Evolutionary conservation across 2,113 vertebrate species (phyloP).

Genomic region (Triplophysa dalaica): DNA sequence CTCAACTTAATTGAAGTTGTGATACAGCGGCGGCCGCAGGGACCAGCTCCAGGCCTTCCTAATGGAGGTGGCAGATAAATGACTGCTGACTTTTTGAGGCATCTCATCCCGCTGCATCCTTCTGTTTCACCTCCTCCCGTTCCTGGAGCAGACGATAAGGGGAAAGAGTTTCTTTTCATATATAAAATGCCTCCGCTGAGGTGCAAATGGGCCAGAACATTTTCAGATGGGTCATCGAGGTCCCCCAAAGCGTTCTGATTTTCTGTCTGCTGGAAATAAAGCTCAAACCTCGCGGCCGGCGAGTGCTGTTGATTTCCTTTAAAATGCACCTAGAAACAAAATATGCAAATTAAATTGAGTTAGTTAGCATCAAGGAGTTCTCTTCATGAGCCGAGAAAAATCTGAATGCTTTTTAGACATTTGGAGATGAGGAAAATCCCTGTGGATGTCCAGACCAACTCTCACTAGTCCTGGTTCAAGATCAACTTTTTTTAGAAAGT

Average conservation of each 20-base stretch:
- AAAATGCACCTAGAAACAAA: not conserved
- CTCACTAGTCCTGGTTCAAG: no score
- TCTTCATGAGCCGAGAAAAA: no score
- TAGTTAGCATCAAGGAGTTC: no score
- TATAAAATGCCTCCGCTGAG: conserved; percentile 40
- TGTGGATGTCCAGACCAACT: no score
- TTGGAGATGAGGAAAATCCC: no score
- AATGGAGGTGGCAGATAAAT: conserved; percentile 46
- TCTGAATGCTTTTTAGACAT: no score
- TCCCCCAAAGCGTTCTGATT: conserved; percentile 47
- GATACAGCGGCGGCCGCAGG: conserved; percentile 43
- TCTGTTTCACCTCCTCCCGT: conserved; percentile 6
- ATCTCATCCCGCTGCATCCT: conserved; percentile 8
- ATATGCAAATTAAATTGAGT: not conserved
- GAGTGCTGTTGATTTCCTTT: not conserved
- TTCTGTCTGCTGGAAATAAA: conserved; percentile 49
- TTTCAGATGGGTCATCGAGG: conserved; percentile 47
- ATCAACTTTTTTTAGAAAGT: no score
- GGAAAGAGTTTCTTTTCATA: conserved; percentile 40
- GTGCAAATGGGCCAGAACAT: conserved; percentile 53
- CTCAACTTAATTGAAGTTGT: conserved; percentile 51
- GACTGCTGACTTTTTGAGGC: conserved; percentile 30
- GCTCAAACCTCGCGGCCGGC: not conserved
- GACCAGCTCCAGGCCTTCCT: conserved; percentile 24
- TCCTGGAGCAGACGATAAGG: conserved; percentile 14